Evolutionary conservation across 2,113 vertebrate genomes (phyloP).

Genomic region (Pontoporia blainvillei): DNA sequence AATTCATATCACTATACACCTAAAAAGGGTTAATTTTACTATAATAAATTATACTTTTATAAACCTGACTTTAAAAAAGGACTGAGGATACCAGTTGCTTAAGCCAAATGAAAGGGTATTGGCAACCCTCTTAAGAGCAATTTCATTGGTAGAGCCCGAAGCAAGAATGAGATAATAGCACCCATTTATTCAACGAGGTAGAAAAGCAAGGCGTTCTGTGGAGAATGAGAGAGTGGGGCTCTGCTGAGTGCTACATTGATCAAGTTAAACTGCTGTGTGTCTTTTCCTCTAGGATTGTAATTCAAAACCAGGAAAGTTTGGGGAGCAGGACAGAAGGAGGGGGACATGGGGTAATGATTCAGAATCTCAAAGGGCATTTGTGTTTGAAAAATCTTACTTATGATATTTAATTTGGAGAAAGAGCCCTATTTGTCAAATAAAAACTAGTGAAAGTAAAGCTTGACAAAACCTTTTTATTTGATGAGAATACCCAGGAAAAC

Average conservation of each 20-base stretch:
- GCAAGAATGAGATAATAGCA: not conserved
- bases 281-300: slow-evolving; percentile 4
- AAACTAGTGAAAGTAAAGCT: not conserved
- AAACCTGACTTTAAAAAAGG: not conserved
- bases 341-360: not conserved
- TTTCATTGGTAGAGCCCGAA: not conserved
- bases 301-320: not conserved
- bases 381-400: slow-evolving; percentile 1
- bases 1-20: not conserved
- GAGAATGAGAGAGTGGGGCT: not conserved
- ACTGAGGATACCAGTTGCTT: not conserved
- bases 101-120: not conserved
- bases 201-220: not conserved
- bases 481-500: not conserved
- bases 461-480: not conserved
- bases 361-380: not conserved
- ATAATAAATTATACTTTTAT: not conserved
- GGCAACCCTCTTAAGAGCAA: not conserved
- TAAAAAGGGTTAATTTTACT: not conserved
- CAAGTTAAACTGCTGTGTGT: not conserved
- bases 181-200: not conserved
- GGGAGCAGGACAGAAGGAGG: not conserved
- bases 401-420: slow-evolving; percentile 29
- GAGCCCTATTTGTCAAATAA: not conserved
- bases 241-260: not conserved